Evolutionary conservation across 2,888 invertebrate genomes (phyloP), one percentile per base, ranked within the genome.

Genomic region (Cataglyphis albicans): DNA sequence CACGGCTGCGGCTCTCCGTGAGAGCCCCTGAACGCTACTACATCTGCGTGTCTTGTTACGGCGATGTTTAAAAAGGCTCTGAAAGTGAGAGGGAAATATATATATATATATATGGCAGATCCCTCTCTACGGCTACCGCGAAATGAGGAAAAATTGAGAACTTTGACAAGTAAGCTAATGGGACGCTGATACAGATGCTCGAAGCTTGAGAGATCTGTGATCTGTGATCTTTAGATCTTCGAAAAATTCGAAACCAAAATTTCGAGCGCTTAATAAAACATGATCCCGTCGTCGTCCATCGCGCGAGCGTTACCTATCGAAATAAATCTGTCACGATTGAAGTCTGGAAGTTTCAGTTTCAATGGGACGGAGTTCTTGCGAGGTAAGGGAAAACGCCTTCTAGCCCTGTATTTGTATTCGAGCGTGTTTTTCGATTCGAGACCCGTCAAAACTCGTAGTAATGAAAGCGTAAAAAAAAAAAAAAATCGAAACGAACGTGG

Each of bases 11-110:
- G 86, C 87, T 88, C 89, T 83, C 70, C 78, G 90, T 87, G 88
- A 83, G 78, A 44, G 81, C 80, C 85, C 84, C 86, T 88, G 87
- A 85, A 86, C 86, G 87, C 89, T 89, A 90, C 89, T 89, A 90
- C 90, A 91, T 91, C 89, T 91, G 92, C 90, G 92, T 92, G 91
- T 91, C 90, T 90, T 87, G 88, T 90, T 90, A 90, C 87, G 83
- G 88, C 67, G 78, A 84, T 57, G 83, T 75, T 80, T 82, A 83
- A 29, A 59, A 84, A 61, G 82, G 21, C 61, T 48, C 18, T 25
- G 18, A 12, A 44, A 44, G 29, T 48, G 32, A 38, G 35, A 35
- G 12, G 4, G 59, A n/a, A 52, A n/a, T n/a, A 48, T 18, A 48
- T 18, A 48, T 18, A 52, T 25, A 25, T 25, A 25, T 25, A 25